Evolutionary conservation across 1,140 invertebrate genomes (phyloP).

Genomic region (Macrobrachium rosenbergii): DNA sequence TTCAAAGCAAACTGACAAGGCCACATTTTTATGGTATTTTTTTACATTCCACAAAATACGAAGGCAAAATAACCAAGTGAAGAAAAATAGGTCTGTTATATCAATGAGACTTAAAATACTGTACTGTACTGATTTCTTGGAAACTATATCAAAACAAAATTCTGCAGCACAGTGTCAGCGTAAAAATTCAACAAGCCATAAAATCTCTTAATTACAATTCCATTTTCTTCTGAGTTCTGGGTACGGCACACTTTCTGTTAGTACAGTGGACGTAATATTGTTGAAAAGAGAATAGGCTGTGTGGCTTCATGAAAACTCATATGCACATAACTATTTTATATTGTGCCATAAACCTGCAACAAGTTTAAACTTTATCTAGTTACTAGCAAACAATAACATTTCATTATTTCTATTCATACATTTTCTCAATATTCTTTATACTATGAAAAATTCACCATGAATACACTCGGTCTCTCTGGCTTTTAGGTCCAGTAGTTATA

Average conservation of each 20-base stretch:
- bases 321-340: no score
- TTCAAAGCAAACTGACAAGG: no score
- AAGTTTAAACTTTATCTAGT: background rate
- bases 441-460: background rate
- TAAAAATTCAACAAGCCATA: constrained; percentile 36
- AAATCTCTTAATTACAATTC: constrained; percentile 18
- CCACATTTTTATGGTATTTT: no score
- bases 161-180: constrained; percentile 15
- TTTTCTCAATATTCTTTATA: background rate
- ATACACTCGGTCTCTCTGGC: constrained; percentile 22
- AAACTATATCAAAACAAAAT: no score
- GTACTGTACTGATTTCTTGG: no score
- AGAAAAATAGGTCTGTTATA: no score
- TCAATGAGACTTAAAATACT: no score
- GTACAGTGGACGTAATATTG: constrained; percentile 42
- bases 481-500: constrained; percentile 40
- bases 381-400: background rate
- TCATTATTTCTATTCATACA: background rate
- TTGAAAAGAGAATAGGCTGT: constrained; percentile 24
- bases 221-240: constrained; percentile 20
- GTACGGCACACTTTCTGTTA: constrained; percentile 16
- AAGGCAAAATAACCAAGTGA: no score
- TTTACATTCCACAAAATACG: no score
- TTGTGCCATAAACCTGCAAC: no score
- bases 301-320: background rate